Conservation (phyloP, 2,797 vertebrate genomes). For the Schizopygopsis malacanthus region DNA sequence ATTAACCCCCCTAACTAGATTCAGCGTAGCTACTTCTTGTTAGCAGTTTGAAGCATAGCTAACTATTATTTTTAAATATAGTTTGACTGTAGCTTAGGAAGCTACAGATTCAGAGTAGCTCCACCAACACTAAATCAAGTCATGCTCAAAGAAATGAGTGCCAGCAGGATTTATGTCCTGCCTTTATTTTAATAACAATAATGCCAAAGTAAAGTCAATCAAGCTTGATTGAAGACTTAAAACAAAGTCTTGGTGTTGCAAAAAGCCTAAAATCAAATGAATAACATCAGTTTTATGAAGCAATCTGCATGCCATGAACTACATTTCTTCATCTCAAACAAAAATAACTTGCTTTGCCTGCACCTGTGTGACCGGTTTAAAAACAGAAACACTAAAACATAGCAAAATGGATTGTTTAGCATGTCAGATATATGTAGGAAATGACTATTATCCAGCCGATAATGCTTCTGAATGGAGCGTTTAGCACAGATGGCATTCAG, state of each 20-base stretch:
- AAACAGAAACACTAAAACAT: background rate
- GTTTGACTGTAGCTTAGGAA: background rate
- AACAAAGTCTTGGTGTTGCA: background rate
- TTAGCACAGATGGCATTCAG: constrained; percentile 36
- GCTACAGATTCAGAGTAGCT: background rate
- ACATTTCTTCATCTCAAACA: constrained; percentile 8
- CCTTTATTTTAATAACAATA: background rate
- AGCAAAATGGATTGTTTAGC: constrained; percentile 8
- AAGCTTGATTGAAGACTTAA: background rate
- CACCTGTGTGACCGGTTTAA: background rate
- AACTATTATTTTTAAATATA: background rate
- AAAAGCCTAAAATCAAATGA: background rate
- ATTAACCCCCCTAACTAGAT: background rate
- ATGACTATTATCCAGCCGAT: constrained; percentile 30
- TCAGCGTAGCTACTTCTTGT: background rate
- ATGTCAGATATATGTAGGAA: constrained; percentile 20
- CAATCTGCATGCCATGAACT: background rate
- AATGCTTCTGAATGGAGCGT: constrained; percentile 20
- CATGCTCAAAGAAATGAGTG: background rate
- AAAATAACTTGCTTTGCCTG: background rate
- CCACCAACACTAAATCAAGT: background rate
- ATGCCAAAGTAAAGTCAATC: constrained; percentile 3
- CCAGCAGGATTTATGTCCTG: background rate
- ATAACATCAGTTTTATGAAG: background rate
- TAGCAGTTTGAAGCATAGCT: background rate